phyloP scores from a whole-genome alignment of 2,113 vertebrate species.

The Chaenocephalus aceratus region DNA sequence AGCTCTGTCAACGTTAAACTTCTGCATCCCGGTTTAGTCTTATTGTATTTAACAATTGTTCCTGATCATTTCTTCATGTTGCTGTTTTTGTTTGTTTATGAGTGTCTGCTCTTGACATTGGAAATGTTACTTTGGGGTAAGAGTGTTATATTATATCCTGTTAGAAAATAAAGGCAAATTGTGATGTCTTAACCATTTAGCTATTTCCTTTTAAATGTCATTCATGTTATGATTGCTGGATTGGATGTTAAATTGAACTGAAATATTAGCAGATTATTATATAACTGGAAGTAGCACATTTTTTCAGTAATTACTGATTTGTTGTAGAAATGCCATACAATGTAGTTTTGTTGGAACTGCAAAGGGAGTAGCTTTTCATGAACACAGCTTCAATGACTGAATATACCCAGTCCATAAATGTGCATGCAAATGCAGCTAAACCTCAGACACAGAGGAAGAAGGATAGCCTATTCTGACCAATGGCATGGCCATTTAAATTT shows the following conservation, averaged over 20 bases:
- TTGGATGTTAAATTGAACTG: not conserved
- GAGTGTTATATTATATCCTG: conserved; percentile 44
- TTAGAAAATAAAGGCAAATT: conserved; percentile 69
- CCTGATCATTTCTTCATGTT: conserved; percentile 54
- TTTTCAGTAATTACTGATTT: not conserved
- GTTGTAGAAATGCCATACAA: not conserved
- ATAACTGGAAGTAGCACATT: not conserved
- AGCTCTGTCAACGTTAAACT: not conserved
- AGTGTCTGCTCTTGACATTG: conserved; percentile 50
- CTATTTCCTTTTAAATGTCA: no score
- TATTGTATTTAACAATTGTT: conserved; percentile 55
- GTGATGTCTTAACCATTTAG: conserved; percentile 7
- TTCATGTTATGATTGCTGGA: not conserved
- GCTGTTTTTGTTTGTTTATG: conserved; percentile 26
- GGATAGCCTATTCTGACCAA: not conserved
- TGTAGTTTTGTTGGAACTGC: not conserved
- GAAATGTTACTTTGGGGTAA: conserved; percentile 59
- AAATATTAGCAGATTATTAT: not conserved
- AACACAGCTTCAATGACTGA: not conserved
- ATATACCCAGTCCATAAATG: not conserved
- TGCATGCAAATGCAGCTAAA: conserved; percentile 12
- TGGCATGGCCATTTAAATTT: conserved; percentile 7
- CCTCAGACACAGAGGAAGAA: not conserved
- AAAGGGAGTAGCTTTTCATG: not conserved
- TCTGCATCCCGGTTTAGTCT: conserved; percentile 18